Base-by-base conservation (phyloP, 2,888 invertebrate genomes). In the Drosophila nr. perissopoda region DNA sequence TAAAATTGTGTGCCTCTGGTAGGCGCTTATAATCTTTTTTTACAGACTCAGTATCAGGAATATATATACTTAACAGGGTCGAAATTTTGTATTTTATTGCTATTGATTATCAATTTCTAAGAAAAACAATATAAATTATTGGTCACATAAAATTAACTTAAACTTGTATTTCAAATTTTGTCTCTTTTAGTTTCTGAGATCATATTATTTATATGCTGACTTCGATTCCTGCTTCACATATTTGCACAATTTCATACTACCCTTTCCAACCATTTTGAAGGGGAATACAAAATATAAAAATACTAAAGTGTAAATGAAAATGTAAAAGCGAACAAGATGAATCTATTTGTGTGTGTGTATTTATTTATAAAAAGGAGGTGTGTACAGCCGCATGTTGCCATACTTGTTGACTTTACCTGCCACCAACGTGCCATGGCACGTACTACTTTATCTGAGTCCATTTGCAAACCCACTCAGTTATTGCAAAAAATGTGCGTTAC, bases 341-440 rank as follows among this genome's bases (percentile, higher is more conserved):
- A 33, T 42, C 21, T 34, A 45, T 49, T 5, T 69, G 5, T 10
- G 31, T 25, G 11, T 48, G 40, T 51, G 31, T 38, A 40, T 52
- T 42, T 69, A 64, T 73, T 62, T 76, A 42, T 52, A 72, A 64
- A 78, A 80, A 77, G 56, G 58, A 77, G 78, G 81, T 48, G 67
- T 78, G 73, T 72, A 42, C 59, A 18, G 48, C 31, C 51, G 62
- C 29, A 29, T 52, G 7, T 48, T 52, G 56, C 25, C 34, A 49
- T 51, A 45, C 63, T 48, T 56, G n/a, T 18, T n/a, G 25, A 31
- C 71, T 78, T 92, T 92, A 93, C 93, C 93, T 93, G 93, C 93
- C 93, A 93, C 93, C 93, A 93, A 60, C 93, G 93, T 61, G 93
- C 93, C 93, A 93, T 93, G 36, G 93, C 93, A 72, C 91, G 90